Evolutionary conservation across 2,888 invertebrate genomes (phyloP), one percentile per base, ranked within the genome.

Genomic region (Meteorus colon): DNA sequence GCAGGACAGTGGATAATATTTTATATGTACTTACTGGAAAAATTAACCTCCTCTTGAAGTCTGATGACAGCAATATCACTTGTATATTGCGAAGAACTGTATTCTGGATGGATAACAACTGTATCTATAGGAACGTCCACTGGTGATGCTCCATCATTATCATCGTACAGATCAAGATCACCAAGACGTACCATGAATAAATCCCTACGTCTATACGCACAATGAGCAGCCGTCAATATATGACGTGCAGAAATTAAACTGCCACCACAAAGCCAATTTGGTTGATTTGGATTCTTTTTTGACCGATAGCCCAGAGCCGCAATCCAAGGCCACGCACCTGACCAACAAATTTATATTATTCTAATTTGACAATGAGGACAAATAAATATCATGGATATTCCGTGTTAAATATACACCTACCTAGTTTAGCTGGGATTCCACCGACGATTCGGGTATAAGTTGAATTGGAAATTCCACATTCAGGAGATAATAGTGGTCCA

Each of bases 321-420:
- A 82, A 95, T 92, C 96, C 96, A 96, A 0, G 96, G 96, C 93
- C 95, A 96, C 70, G 94, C 93, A 27, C 94, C 95, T 94, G 77
- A 41, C 19, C 14, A 41, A 41, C 8, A 8, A 8, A 41, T 41
- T 41, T 6, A 41, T 8, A 41, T 41, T 41, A 41, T 12, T 41
- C 41, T 8, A 8, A 41, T 12, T 12, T 41, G 12, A 41, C 41
- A 41, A 12, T 12, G 41, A 41, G 12, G 6, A 12, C 2, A 0
- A 41, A 41, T 34, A 41, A 41, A 0, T 12, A 10, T 41, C 2
- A 41, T 2, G 8, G 12, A 41, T 41, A 41, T 41, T 12, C 2
- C 8, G 12, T 2, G 0, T 41, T 41, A 24, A 69, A 34, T 16
- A 34, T 16, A 51, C 45, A 34, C 31, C 59, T 55, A 93, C 94